Percentiles rank a stretch among this genome's conserved stretches.
phyloP scores from a whole-genome alignment of 2,888 invertebrate species.

The Exephanes ischioxanthus region DNA sequence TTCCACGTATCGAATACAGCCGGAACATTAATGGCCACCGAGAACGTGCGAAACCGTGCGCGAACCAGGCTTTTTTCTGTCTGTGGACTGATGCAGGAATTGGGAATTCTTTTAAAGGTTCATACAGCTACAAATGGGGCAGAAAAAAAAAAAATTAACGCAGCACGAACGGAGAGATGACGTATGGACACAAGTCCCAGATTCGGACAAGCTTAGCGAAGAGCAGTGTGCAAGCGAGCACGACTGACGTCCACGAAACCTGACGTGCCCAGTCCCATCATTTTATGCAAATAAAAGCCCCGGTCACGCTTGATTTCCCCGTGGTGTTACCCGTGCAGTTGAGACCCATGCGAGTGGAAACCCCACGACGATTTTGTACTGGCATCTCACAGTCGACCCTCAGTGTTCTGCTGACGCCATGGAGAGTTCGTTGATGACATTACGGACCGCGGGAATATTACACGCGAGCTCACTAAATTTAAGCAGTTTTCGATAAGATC shows the following conservation, averaged over 20 bases:
- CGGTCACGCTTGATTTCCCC: slow-evolving; percentile 83
- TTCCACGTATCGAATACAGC: slow-evolving; percentile 4
- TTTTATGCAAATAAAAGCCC: slow-evolving; percentile 84
- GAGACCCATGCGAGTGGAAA: slow-evolving; percentile 43
- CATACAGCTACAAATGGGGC: neutral
- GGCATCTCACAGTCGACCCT: slow-evolving; percentile 33
- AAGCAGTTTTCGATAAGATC: neutral
- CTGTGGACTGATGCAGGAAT: slow-evolving; percentile 3
- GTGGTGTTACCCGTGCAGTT: slow-evolving; percentile 77
- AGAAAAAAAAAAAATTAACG: slow-evolving; percentile 26
- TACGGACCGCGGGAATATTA: neutral
- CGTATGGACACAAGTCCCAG: slow-evolving; percentile 48
- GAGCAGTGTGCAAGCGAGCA: slow-evolving; percentile 44
- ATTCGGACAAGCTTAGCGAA: slow-evolving; percentile 25
- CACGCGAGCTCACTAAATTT: neutral
- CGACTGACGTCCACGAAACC: slow-evolving; percentile 74
- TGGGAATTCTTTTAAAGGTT: slow-evolving; percentile 32
- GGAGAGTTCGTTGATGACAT: slow-evolving; percentile 3
- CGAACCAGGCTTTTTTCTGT: neutral
- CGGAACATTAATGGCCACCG: slow-evolving; percentile 63
- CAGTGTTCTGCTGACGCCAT: neutral
- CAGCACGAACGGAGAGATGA: slow-evolving; percentile 28
- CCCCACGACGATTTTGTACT: slow-evolving; percentile 43
- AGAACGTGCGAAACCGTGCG: slow-evolving; percentile 58
- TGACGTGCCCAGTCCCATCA: slow-evolving; percentile 82